Base-by-base conservation (phyloP, 2,113 vertebrate species). In the Neolamprologus caudopunctatus region DNA sequence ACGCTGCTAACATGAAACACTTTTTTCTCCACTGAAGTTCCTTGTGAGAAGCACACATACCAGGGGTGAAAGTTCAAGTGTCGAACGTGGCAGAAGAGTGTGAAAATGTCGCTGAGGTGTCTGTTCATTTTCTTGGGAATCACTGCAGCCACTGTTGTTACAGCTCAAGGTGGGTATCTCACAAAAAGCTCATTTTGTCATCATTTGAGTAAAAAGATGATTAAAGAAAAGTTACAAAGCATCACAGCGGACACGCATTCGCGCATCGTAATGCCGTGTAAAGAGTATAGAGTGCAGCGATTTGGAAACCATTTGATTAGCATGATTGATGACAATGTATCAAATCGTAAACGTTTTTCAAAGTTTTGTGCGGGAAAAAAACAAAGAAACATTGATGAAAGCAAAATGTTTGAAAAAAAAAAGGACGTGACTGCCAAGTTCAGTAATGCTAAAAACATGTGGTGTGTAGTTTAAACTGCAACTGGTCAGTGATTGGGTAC, bases 151-250 rank as follows among this genome's bases (percentile, higher is more conserved):
- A 61, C 89, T 54, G 84, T 91, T 86, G 81, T 94, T 51, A 73
- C 88, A 71, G 82, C 90, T 87, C 94, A 95, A 94, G 96, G 97
- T 97, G 80, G 42, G 91, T 90, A 54, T 78, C 14, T 83, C 24
- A 71, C 11, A 12, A 37, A 51, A 35, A 4, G 45, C 13, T 12
- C 17, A 8, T 37, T 75, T 37, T 82, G 10, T 31, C 42, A 50
- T 7, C 24, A 75, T 50, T 47, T 31, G 40, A 75, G 40, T 5
- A 28, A 47, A 61, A 68, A 37, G 10, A 66, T 66, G 33, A 66
- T 66, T 21, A 75, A 75, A 75, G 40, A 75, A 28, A 45, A 14
- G 21, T 26, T 73, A 37, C 21, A 45, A 45, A 73, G 37, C 37
- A 17, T 42, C n/a, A 45, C 68, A 73, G 19, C 5, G 3, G 6